Evolutionary conservation across 2,113 vertebrate genomes (phyloP).

Genomic region (Bos taurus): DNA sequence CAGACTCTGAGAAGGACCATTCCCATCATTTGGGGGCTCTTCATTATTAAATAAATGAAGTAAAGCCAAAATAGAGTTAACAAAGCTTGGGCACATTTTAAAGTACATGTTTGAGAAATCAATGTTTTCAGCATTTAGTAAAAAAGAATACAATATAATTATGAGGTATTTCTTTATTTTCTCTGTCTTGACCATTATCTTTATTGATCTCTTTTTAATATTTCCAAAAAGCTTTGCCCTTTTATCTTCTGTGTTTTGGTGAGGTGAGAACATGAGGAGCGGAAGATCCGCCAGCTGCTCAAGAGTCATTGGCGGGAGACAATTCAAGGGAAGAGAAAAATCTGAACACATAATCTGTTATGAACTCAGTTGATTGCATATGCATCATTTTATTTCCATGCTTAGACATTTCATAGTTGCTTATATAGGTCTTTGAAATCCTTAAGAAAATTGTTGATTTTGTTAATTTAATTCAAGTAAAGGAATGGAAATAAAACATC

Average conservation of each 20-base stretch:
- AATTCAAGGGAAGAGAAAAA: background rate
- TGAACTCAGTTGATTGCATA: background rate
- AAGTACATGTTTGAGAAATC: background rate
- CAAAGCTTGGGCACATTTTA: background rate
- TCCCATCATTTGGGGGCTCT: background rate
- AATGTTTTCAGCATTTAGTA: background rate
- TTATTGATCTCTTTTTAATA: background rate
- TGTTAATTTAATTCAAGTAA: constrained; percentile 22
- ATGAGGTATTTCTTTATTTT: background rate
- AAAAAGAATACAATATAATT: background rate
- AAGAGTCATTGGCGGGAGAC: background rate
- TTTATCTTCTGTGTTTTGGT: background rate
- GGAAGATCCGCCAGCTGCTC: background rate
- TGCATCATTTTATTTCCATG: background rate
- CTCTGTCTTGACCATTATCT: background rate
- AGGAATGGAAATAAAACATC: background rate
- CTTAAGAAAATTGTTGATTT: background rate
- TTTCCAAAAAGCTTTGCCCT: background rate
- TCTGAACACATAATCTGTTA: background rate
- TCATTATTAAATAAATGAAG: background rate
- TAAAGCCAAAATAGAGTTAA: background rate
- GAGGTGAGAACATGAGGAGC: background rate
- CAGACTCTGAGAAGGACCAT: background rate
- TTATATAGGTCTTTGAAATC: background rate
- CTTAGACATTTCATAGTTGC: background rate